phyloP scores from a whole-genome alignment of 30 jellyfish, hydroid and myxozoan species.

The Chrysaora quinquecirrha region DNA sequence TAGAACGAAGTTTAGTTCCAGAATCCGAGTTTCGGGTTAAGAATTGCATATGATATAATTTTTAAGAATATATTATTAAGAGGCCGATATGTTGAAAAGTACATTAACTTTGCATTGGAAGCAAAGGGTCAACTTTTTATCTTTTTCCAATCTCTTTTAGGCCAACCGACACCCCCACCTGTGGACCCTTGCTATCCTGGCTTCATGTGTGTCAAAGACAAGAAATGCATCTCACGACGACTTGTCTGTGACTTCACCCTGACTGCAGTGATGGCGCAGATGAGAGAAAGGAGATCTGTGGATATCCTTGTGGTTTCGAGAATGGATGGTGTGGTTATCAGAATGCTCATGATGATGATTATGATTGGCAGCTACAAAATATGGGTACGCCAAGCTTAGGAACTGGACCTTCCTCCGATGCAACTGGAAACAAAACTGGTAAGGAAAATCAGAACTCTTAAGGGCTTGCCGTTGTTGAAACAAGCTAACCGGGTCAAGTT shows the following conservation, averaged over 20 bases:
- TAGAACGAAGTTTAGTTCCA: too few species aligned
- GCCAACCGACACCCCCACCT: slow-evolving; percentile 99
- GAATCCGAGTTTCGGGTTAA: too few species aligned
- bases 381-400: slow-evolving; percentile 83
- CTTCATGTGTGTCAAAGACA: slow-evolving; percentile 86
- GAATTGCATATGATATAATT: too few species aligned
- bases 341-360: slow-evolving; percentile 69
- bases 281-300: slow-evolving; percentile 80
- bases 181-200: slow-evolving; percentile 94
- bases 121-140: too few species aligned
- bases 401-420: slow-evolving; percentile 97
- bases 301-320: slow-evolving; percentile 95
- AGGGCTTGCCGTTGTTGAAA: too few species aligned
- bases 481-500: too few species aligned
- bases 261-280: slow-evolving; percentile 97
- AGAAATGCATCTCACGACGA: slow-evolving; percentile 82
- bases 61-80: too few species aligned
- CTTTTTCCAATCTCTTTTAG: too few species aligned
- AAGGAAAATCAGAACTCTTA: too few species aligned
- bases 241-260: slow-evolving; percentile 89
- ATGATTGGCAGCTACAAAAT: slow-evolving; percentile 78
- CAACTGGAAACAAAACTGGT: slow-evolving; percentile 89
- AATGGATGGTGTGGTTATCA: slow-evolving; percentile 85
- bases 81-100: too few species aligned
- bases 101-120: too few species aligned